Conservation (phyloP, 2,113 vertebrate species). For the Heliornis fulica region DNA sequence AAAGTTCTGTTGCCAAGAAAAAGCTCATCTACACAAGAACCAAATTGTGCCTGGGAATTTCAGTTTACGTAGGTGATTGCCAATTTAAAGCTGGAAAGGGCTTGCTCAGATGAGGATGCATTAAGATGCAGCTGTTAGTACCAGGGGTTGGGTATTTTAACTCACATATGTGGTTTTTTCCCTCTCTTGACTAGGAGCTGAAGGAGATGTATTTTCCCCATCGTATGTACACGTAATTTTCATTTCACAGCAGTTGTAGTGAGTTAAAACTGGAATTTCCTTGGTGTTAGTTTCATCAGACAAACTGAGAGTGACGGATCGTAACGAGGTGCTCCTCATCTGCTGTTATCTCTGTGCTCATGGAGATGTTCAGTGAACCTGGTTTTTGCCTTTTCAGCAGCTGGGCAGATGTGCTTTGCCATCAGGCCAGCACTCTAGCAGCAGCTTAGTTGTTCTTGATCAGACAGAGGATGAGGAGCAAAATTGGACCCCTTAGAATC, state of each 20-base stretch:
- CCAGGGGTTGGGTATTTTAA: neutral
- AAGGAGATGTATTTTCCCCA: neutral
- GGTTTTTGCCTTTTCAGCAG: neutral
- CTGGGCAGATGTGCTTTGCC: neutral
- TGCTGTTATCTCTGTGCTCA: neutral
- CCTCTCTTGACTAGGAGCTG: neutral
- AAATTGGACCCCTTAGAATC: neutral
- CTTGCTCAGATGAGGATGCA: neutral
- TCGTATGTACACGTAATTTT: neutral
- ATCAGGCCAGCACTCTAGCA: neutral
- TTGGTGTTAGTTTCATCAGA: neutral
- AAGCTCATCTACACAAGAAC: too few relatives aligned
- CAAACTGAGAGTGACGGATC: neutral
- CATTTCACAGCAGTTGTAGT: neutral
- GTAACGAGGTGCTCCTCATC: neutral
- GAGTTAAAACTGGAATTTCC: neutral
- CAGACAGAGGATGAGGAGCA: neutral
- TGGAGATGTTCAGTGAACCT: neutral
- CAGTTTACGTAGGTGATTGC: neutral
- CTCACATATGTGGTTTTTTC: neutral
- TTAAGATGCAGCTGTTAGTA: neutral
- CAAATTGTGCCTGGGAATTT: neutral
- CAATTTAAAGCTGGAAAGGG: neutral
- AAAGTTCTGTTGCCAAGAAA: fast-evolving
- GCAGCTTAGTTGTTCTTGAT: too few relatives aligned